These are phyloP conservation scores for Bambusicola thoracicus DNA, from an alignment of 2,113 vertebrate species.

Conservation along the genomic window DNA sequence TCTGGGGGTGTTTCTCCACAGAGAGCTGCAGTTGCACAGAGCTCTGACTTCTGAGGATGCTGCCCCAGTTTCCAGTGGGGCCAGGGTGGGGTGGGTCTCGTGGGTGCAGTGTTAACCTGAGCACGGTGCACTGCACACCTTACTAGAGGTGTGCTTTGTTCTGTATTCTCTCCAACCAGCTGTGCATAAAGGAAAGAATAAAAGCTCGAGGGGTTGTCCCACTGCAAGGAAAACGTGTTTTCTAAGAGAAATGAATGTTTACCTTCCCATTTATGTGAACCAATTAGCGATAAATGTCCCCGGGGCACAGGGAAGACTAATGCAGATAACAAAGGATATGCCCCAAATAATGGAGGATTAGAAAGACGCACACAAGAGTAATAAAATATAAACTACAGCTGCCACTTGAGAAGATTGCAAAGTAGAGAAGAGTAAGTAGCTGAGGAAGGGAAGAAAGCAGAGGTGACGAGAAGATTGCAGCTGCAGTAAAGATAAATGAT, in stretches of 20 bases:
- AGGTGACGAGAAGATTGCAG: slow-evolving; percentile 2
- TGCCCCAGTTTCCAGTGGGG: not conserved
- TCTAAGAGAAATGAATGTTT: slow-evolving; percentile 53
- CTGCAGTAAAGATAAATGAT: slow-evolving; percentile 63
- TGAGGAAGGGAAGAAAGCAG: slow-evolving; percentile 36
- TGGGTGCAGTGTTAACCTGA: not conserved
- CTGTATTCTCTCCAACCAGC: not conserved
- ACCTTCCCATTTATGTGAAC: slow-evolving; percentile 24
- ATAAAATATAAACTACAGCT: slow-evolving; percentile 45
- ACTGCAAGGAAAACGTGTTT: not conserved
- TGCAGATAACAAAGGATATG: slow-evolving; percentile 29
- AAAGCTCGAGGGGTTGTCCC: not conserved
- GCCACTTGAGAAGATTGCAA: slow-evolving; percentile 47
- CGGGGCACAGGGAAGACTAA: not conserved
- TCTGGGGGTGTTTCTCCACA: not conserved
- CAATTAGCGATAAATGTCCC: slow-evolving; percentile 52
- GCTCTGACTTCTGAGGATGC: not conserved
- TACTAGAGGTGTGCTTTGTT: not conserved
- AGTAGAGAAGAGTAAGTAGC: not conserved
- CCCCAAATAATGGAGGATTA: slow-evolving; percentile 39
- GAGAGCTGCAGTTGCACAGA: not conserved
- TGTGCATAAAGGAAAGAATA: not conserved
- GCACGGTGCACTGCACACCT: not conserved
- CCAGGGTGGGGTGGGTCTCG: not conserved
- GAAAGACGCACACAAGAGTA: slow-evolving; percentile 4